Evolutionary conservation across 2,113 vertebrate genomes (phyloP).

Genomic region (Sorex fumeus): DNA sequence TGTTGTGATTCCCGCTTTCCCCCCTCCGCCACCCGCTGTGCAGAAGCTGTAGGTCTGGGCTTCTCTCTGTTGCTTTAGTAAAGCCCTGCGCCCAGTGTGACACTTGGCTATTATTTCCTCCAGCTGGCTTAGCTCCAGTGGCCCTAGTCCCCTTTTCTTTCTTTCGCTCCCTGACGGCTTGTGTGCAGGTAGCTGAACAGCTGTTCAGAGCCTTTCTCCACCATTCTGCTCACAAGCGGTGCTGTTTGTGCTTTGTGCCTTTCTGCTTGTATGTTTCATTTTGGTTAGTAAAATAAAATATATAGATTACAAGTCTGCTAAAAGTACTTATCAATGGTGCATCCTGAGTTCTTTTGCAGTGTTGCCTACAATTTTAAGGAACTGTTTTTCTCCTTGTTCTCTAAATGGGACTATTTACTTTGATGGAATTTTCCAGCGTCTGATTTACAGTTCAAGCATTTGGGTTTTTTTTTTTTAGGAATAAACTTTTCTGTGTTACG

Average conservation of each 20-base stretch:
- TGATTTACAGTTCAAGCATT: too few relatives aligned
- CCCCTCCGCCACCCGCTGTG: not conserved
- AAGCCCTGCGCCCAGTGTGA: not conserved
- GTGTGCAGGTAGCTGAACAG: not conserved
- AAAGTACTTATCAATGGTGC: not conserved
- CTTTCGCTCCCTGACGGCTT: not conserved
- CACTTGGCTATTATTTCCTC: constrained; percentile 1
- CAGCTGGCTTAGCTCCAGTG: not conserved
- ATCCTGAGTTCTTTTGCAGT: not conserved
- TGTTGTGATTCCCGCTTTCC: not conserved
- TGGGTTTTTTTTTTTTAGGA: not conserved
- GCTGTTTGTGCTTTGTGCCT: not conserved
- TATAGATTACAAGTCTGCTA: not conserved
- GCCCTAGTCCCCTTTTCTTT: constrained; percentile 15
- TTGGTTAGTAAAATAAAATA: not conserved
- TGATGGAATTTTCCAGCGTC: not conserved
- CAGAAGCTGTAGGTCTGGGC: not conserved
- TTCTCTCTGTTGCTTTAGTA: not conserved
- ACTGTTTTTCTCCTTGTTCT: not conserved
- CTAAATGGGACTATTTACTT: not conserved
- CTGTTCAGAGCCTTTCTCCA: not conserved
- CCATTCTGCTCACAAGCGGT: not conserved
- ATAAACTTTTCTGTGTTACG: not conserved
- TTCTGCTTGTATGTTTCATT: not conserved
- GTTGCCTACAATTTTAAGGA: not conserved